Conservation (phyloP, 1,140 invertebrate genomes). For the Piezodorus guildinii region DNA sequence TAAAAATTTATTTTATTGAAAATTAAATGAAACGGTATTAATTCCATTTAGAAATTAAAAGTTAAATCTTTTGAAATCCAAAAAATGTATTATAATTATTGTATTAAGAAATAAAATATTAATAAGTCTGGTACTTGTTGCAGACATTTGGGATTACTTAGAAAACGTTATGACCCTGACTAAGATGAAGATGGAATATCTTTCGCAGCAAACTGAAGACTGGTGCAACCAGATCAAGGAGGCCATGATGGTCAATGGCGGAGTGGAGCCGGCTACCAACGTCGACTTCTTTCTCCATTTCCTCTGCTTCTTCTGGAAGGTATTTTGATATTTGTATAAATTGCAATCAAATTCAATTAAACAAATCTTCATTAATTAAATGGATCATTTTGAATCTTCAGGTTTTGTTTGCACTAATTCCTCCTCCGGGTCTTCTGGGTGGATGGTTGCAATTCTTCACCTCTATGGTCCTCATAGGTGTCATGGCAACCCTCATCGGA, state of each 20-base stretch:
- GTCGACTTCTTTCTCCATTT: slow-evolving; percentile 91
- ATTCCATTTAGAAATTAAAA: too few relatives aligned
- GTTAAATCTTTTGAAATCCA: too few relatives aligned
- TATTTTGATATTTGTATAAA: slow-evolving; percentile 34
- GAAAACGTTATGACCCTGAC: slow-evolving; percentile 43
- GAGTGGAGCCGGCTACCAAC: slow-evolving; percentile 42
- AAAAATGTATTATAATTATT: too few relatives aligned
- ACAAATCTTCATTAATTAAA: not conserved
- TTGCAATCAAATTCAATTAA: not conserved
- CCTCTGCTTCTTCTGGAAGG: slow-evolving; percentile 94
- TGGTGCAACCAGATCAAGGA: slow-evolving; percentile 46
- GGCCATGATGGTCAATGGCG: slow-evolving; percentile 52
- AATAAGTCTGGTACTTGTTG: too few relatives aligned
- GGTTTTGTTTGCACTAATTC: slow-evolving; percentile 46
- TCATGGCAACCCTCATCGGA: slow-evolving; percentile 48
- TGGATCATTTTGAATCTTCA: slow-evolving; percentile 30
- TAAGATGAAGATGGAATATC: slow-evolving; percentile 43
- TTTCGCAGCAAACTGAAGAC: slow-evolving; percentile 42
- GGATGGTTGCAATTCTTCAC: slow-evolving; percentile 50
- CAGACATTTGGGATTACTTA: slow-evolving; percentile 48
- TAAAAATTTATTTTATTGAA: too few relatives aligned
- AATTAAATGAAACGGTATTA: too few relatives aligned
- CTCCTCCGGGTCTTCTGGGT: slow-evolving; percentile 42
- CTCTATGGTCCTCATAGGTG: slow-evolving; percentile 43
- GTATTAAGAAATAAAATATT: too few relatives aligned